These are phyloP conservation scores for Homarus americanus DNA, from an alignment of 1,140 invertebrate genomes.

Conservation along the genomic window DNA sequence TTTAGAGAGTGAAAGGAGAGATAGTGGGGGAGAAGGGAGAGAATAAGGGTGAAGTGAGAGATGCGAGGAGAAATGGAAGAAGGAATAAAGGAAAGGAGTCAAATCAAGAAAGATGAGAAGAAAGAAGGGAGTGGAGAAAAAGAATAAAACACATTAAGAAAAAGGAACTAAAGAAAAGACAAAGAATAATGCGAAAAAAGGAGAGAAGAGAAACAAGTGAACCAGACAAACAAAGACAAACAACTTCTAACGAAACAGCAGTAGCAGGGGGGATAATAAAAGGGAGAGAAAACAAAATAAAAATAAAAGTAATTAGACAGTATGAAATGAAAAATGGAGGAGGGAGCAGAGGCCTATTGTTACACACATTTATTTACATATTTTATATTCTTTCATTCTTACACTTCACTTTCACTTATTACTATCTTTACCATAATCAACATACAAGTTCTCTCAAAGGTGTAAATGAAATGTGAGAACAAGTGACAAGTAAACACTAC, in stretches of 20 bases:
- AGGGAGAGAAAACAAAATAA: too few relatives aligned
- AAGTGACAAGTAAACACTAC: too few relatives aligned
- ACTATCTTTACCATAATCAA: too few relatives aligned
- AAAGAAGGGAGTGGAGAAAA: not conserved
- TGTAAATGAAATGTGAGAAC: too few relatives aligned
- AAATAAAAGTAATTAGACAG: not conserved
- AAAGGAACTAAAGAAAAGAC: too few relatives aligned
- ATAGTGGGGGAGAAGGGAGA: not conserved
- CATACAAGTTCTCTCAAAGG: too few relatives aligned
- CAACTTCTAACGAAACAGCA: too few relatives aligned
- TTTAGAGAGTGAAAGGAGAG: not conserved
- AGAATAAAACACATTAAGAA: not conserved
- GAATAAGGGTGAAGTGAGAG: not conserved
- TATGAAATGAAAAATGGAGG: not conserved
- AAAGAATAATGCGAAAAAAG: not conserved
- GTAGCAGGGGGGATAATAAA: not conserved
- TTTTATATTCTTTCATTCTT: too few relatives aligned
- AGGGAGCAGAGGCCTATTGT: slow-evolving; percentile 36
- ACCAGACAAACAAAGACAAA: too few relatives aligned
- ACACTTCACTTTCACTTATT: too few relatives aligned
- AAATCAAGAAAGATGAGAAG: not conserved
- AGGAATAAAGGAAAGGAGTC: not conserved
- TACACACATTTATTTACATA: slow-evolving; percentile 21
- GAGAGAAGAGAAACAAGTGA: not conserved
- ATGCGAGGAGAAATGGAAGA: not conserved